These are phyloP conservation scores for Prosapia bicincta DNA, from an alignment of 2,888 invertebrate species.

Conservation along the genomic window DNA sequence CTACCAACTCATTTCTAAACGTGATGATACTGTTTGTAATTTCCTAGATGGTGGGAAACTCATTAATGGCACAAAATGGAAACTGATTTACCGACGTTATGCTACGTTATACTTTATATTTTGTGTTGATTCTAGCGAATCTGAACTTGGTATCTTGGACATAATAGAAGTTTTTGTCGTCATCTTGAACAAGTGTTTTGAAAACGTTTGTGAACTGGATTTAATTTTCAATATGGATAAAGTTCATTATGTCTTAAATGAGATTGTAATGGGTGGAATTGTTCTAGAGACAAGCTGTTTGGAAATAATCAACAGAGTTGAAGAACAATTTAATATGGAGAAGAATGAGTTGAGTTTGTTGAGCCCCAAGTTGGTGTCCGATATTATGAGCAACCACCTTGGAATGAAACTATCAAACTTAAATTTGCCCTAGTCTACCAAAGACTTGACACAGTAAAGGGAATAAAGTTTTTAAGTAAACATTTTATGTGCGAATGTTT, in stretches of 20 bases:
- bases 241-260: background rate
- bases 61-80: background rate
- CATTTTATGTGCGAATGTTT: too few relatives aligned
- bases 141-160: background rate
- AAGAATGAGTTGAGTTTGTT: background rate
- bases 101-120: slow-evolving; percentile 1
- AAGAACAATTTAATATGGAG: background rate
- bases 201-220: background rate
- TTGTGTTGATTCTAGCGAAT: background rate
- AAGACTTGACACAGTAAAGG: background rate
- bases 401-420: background rate
- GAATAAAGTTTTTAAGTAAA: too few relatives aligned
- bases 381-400: background rate
- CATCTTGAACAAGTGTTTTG: background rate
- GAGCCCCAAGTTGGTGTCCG: background rate
- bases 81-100: background rate
- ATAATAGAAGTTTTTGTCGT: background rate
- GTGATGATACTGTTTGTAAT: too few relatives aligned
- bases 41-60: too few relatives aligned
- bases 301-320: background rate
- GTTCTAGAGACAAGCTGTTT: background rate
- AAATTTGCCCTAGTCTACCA: background rate
- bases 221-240: background rate
- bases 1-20: too few relatives aligned
- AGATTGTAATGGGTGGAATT: background rate